Conservation (phyloP, 2,888 invertebrate species). For the Phasia obesa region DNA sequence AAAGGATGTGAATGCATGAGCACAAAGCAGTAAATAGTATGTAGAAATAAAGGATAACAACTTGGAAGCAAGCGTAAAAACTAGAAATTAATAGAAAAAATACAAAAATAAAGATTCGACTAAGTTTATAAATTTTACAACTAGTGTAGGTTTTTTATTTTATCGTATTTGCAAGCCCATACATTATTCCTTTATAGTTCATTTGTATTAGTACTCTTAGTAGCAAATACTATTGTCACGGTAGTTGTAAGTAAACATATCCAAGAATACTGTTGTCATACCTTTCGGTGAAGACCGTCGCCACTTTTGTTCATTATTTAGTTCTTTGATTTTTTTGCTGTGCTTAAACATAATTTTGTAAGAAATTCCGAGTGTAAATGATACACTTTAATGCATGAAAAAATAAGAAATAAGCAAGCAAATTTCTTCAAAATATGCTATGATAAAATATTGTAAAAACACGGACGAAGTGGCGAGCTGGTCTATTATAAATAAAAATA, state of each 20-base stretch:
- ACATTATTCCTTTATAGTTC: constrained; percentile 33
- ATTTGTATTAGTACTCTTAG: constrained; percentile 34
- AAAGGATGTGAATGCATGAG: neutral
- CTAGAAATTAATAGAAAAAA: constrained; percentile 53
- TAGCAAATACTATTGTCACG: constrained; percentile 5
- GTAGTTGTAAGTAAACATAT: constrained; percentile 8
- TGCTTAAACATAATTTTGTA: constrained; percentile 64
- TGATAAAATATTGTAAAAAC: no score
- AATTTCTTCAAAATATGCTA: constrained; percentile 15
- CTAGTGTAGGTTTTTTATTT: constrained; percentile 19
- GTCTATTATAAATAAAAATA: no score
- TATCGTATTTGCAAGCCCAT: constrained; percentile 18
- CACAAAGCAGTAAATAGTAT: neutral
- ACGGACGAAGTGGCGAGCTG: no score
- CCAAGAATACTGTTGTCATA: no score
- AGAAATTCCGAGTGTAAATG: constrained; percentile 68
- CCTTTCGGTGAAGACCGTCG: no score
- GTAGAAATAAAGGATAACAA: neutral
- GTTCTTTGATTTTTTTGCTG: neutral
- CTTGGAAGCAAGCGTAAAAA: constrained; percentile 33
- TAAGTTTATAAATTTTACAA: constrained; percentile 52
- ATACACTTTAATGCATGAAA: constrained; percentile 69
- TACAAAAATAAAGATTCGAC: constrained; percentile 34
- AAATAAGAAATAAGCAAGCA: constrained; percentile 17
- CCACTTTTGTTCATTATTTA: constrained; percentile 11